Evolutionary conservation across 1,140 invertebrate genomes (phyloP).

Genomic region (Vanessa atalanta): DNA sequence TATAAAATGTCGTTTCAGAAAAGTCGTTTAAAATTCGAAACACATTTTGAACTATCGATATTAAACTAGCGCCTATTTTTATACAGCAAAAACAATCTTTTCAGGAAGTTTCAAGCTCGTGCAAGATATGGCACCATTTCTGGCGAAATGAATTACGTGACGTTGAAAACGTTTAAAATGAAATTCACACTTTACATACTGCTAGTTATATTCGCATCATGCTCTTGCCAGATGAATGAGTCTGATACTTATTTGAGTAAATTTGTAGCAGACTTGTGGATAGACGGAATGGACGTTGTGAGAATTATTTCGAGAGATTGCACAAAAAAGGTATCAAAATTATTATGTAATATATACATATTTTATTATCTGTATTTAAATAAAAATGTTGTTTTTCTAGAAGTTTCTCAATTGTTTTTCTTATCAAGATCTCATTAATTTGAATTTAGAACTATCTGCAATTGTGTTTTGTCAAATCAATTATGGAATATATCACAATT

Average conservation of each 20-base stretch:
- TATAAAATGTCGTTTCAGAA: no score
- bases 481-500: no score
- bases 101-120: constrained; percentile 11
- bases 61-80: neutral
- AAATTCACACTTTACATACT: constrained; percentile 43
- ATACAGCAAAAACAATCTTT: constrained; percentile 18
- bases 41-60: no score
- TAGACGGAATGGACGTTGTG: constrained; percentile 69
- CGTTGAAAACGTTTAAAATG: constrained; percentile 46
- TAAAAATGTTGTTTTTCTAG: neutral
- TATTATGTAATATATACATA: neutral
- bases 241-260: constrained; percentile 62
- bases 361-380: neutral
- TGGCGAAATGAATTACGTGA: constrained; percentile 54
- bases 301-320: constrained; percentile 77
- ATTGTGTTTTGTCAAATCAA: no score
- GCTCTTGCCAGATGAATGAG: constrained; percentile 50
- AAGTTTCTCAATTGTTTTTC: no score
- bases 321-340: constrained; percentile 69
- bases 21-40: no score
- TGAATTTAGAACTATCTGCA: no score
- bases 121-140: constrained; percentile 47
- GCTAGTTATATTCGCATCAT: constrained; percentile 40
- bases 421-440: no score
- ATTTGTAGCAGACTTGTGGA: constrained; percentile 74